Evolutionary conservation across 2,888 invertebrate species (phyloP), one percentile per base, ranked within the genome.

Genomic region (Drosophila greeni): DNA sequence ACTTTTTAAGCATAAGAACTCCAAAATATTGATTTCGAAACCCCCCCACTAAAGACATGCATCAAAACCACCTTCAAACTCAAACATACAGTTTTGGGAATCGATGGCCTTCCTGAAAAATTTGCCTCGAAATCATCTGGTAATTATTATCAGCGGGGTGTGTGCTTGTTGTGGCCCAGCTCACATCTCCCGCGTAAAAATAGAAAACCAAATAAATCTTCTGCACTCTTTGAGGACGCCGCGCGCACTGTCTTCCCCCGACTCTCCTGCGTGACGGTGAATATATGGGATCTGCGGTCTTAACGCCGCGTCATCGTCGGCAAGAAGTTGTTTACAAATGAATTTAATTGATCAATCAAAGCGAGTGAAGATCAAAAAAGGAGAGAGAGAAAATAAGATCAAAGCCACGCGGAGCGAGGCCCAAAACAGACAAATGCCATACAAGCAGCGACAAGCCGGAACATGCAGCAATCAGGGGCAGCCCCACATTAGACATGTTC

Each of bases 301-400:
- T 43, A 43, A 54, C 58, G 71, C 66, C 55, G 55, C 59, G 58
- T 67, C 73, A 69, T 65, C 60, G 61, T 51, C 61, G 59, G 67
- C 58, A 48, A 49, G 56, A 79, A 76, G 82, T 79, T 86, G 87
- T 86, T 86, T 87, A 86, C 86, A 86, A 86, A 87, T 85, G 84
- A 87, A 85, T 86, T 87, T 87, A 86, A 86, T 87, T 86, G 86
- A 86, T 86, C 86, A 86, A 86, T 87, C 86, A 87, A 82, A 83
- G 85, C 76, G 85, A 82, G 73, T 75, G 78, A 83, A 86, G 86
- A 85, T 85, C 85, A 85, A 84, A 82, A 81, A 85, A 42, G 42
- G 39, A 40, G 42, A 64, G 40, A 42, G 42, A 62, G 61, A 62
- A 55, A 73, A 70, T 66, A 72, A 84, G 84, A 79, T 79, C 79